Conservation (phyloP, 2,888 invertebrate species). For the Minunthozetes semirufus region DNA sequence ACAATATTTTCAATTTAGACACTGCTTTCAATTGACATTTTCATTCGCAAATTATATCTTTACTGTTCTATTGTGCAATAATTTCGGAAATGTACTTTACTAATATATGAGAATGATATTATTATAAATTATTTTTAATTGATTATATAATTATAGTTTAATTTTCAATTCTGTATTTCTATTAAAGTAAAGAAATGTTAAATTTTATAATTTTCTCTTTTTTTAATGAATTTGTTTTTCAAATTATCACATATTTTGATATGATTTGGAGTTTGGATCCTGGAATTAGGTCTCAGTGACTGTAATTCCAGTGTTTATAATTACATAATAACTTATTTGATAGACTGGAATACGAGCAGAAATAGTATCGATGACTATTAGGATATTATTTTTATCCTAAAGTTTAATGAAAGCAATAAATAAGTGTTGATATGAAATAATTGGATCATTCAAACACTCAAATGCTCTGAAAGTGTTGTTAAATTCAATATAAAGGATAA, state of each 20-base stretch:
- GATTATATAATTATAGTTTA: no score
- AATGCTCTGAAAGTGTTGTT: neutral
- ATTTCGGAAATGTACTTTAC: no score
- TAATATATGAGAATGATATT: no score
- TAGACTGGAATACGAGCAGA: neutral
- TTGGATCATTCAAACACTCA: neutral
- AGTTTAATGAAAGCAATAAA: neutral
- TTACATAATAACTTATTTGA: neutral
- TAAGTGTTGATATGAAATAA: neutral
- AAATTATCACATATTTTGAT: neutral
- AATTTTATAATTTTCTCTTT: no score
- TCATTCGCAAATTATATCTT: no score
- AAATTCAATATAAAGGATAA: neutral
- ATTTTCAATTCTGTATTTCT: no score
- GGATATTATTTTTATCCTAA: neutral
- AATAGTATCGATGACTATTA: neutral
- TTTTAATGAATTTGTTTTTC: no score
- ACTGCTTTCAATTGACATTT: no score
- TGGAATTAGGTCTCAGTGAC: neutral
- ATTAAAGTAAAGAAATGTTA: no score
- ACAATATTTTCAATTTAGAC: no score
- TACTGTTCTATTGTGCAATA: no score
- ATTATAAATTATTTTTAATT: no score
- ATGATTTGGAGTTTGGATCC: neutral
- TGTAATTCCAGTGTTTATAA: neutral